Base-by-base conservation (phyloP, 2,888 invertebrate genomes). In the Microctonus aethiopoides region DNA sequence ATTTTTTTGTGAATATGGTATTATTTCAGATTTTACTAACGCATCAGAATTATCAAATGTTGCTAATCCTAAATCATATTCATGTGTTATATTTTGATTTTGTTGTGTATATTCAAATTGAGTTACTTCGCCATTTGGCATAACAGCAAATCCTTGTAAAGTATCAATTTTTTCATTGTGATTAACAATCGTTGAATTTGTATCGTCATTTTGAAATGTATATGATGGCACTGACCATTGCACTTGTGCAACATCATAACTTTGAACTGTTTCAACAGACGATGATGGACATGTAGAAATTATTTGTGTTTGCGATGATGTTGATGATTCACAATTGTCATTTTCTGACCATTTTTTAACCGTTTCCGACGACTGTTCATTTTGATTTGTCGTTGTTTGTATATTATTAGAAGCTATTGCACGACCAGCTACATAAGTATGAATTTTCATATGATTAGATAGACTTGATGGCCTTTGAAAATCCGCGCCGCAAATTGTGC, bases 381-480 rank as follows among this genome's bases (percentile, higher is more conserved):
- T 75, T 3, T 71, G 39, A 63, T 9, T 34, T 13, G 26, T 26
- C 10, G 22, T 39, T 32, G 26, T 32, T 11, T 24, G 26, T 3
- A n/a, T n/a, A n/a, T n/a, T n/a, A n/a, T n/a, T n/a, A n/a, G 69
- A 81, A 61, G 84, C 68, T 56, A 88, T 79, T 52, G 87, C 86
- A 74, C 88, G 81, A 2, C 87, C 87, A 0, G 87, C 86, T 5
- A 84, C 83, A 70, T 87, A 88, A 6, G 83, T 85, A 70, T 88
- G 88, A 56, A 88, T 87, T 74, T 89, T 89, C 88, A 88, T 87
- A 74, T 89, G 89, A 78, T 89, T 89, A 0, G 88, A 87, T 10
- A 89, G 80, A 75, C 88, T 88, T 39, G 88, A 88, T 36, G 88
- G 87, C 41, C 88, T 80, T 32, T 87, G 85, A 78, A 88, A 89